These are phyloP conservation scores for Odobenus rosmarus DNA, from an alignment of 2,113 vertebrate species.

Conservation along the genomic window DNA sequence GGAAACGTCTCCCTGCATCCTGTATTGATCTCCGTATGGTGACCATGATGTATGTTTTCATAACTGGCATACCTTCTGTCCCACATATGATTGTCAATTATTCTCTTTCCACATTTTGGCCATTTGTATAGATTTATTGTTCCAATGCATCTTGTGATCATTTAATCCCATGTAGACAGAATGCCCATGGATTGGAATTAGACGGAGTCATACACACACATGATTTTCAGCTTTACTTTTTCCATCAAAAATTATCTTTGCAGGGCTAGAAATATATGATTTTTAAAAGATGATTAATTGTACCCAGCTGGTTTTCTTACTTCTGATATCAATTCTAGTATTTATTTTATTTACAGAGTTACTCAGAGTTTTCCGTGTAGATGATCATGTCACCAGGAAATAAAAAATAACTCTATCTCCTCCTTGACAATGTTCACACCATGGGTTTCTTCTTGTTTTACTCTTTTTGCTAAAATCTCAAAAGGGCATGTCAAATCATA, in stretches of 20 bases:
- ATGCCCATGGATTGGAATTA: background rate
- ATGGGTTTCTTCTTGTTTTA: background rate
- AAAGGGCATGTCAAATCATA: accelerated
- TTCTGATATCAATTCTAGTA: too few relatives aligned
- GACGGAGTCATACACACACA: background rate
- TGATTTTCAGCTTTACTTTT: background rate
- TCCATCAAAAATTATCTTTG: background rate
- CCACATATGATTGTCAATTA: too few relatives aligned
- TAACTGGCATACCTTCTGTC: background rate
- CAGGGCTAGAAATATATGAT: background rate
- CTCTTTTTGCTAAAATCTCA: background rate
- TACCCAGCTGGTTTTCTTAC: background rate
- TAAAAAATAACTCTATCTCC: background rate
- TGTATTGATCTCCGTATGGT: too few relatives aligned
- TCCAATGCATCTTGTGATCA: background rate
- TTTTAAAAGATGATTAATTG: background rate
- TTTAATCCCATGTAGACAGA: background rate
- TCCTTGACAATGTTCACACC: accelerated
- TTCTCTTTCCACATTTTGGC: background rate
- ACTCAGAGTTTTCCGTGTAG: background rate
- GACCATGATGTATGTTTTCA: background rate
- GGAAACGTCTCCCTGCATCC: background rate
- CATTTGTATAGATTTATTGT: background rate
- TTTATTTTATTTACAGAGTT: background rate
- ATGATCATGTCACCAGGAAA: too few relatives aligned